Evolutionary conservation across 2,113 vertebrate genomes (phyloP).

Genomic region (Syngnathus floridae): DNA sequence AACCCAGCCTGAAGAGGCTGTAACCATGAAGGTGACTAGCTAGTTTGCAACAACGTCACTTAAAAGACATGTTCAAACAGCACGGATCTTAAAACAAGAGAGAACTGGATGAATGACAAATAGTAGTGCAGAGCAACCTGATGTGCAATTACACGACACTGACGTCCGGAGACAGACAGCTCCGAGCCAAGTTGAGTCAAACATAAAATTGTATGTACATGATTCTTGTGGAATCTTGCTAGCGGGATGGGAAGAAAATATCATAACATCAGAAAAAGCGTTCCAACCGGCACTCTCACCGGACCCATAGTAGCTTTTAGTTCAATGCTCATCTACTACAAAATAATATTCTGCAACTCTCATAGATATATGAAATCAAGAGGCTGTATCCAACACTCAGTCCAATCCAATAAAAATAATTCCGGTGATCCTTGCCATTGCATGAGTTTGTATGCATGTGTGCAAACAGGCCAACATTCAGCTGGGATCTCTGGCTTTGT

Average conservation of each 20-base stretch:
- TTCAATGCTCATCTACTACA: conserved; percentile 31
- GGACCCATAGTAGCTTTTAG: conserved; percentile 25
- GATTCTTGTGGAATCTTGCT: conserved; percentile 22
- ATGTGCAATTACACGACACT: conserved; percentile 50
- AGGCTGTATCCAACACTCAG: not conserved
- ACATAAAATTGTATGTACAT: conserved; percentile 22
- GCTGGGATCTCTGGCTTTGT: conserved; percentile 71
- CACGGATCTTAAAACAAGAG: conserved; percentile 13
- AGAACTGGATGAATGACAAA: conserved; percentile 33
- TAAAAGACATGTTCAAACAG: conserved; percentile 22
- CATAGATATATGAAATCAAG: conserved; percentile 24
- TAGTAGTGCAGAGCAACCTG: conserved; percentile 36
- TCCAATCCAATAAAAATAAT: no score
- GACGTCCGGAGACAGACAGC: conserved; percentile 34
- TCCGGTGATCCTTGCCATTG: conserved; percentile 20
- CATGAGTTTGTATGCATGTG: conserved; percentile 52
- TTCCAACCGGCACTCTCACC: conserved; percentile 27
- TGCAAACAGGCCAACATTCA: conserved; percentile 51
- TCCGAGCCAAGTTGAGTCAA: conserved; percentile 28
- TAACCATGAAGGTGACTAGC: no score
- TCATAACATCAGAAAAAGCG: conserved; percentile 24
- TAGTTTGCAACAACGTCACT: conserved; percentile 3
- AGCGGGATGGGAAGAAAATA: conserved; percentile 24
- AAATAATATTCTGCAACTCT: conserved; percentile 20
- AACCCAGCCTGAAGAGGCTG: no score